These are phyloP conservation scores for Acanthococcus lagerstroemiae DNA, from an alignment of 2,888 invertebrate species.

Conservation along the genomic window DNA sequence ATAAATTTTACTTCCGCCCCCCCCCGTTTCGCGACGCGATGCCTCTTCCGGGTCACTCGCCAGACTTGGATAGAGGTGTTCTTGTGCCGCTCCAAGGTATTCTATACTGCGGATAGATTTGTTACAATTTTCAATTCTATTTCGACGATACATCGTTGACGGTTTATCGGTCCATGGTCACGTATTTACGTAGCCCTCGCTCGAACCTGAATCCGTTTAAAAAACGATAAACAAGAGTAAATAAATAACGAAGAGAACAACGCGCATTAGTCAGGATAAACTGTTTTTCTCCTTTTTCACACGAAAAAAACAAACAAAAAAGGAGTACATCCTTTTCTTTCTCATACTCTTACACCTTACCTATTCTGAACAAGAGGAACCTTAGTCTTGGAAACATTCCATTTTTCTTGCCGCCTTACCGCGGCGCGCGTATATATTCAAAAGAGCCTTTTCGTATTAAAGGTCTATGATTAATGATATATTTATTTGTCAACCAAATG, in stretches of 20 bases:
- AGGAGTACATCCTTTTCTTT: no score
- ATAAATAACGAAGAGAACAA: constrained; percentile 15
- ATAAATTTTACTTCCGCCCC: neutral
- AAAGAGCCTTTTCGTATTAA: constrained; percentile 27
- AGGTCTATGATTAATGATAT: constrained; percentile 27
- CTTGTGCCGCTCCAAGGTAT: neutral
- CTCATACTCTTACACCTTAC: no score
- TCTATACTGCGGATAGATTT: neutral
- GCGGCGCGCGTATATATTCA: constrained; percentile 21
- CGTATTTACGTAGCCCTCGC: no score
- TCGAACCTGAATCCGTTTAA: no score
- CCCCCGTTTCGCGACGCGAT: no score
- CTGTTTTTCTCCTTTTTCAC: neutral
- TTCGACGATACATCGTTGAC: no score
- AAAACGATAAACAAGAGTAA: neutral
- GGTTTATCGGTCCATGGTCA: no score
- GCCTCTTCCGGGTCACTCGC: no score
- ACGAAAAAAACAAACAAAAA: constrained; percentile 1
- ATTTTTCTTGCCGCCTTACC: constrained; percentile 24
- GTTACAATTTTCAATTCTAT: neutral
- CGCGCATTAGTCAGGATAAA: constrained; percentile 14
- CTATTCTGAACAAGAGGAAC: neutral
- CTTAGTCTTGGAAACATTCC: constrained; percentile 22
- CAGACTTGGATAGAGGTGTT: no score
- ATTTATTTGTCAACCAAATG: constrained; percentile 29